These are phyloP conservation scores for Hyposmocoma kahamanoa DNA, from an alignment of 1,140 invertebrate species.

Conservation along the genomic window DNA sequence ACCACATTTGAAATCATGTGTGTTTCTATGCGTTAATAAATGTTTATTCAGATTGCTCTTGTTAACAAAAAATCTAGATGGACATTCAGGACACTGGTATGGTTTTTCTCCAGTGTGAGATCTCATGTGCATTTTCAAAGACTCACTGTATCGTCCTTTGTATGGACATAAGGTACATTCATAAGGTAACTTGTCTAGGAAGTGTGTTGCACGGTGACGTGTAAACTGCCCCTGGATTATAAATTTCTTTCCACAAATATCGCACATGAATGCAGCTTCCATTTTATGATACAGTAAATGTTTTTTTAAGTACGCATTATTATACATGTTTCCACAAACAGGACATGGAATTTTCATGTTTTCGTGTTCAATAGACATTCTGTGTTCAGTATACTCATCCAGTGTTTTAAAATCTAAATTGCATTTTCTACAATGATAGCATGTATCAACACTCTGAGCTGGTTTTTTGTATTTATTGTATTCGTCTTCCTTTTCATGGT, in stretches of 20 bases:
- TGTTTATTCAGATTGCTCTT: constrained; percentile 73
- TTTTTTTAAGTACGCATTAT: constrained; percentile 31
- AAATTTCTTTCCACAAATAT: constrained; percentile 63
- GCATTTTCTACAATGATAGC: constrained; percentile 23
- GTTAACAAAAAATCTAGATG: constrained; percentile 57
- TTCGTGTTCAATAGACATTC: constrained; percentile 45
- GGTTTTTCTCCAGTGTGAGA: constrained; percentile 70
- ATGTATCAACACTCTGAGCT: constrained; percentile 2
- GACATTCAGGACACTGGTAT: constrained; percentile 67
- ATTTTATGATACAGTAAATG: constrained; percentile 37
- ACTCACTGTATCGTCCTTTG: constrained; percentile 50
- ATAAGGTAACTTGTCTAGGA: constrained; percentile 42
- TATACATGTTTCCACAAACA: constrained; percentile 41
- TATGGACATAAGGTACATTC: constrained; percentile 59
- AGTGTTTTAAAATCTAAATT: constrained; percentile 23
- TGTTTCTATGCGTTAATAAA: constrained; percentile 40
- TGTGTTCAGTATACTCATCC: constrained; percentile 32
- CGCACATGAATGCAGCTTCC: constrained; percentile 43
- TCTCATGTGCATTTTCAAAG: constrained; percentile 69
- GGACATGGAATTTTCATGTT: constrained; percentile 41
- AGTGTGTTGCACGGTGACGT: constrained; percentile 51
- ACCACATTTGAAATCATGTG: constrained; percentile 53
- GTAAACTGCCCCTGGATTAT: constrained; percentile 38
- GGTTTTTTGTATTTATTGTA: constrained; percentile 8
- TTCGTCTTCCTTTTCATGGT: constrained; percentile 8